phyloP scores from a whole-genome alignment of 2,113 vertebrate genomes.

The Oxyura jamaicensis region DNA sequence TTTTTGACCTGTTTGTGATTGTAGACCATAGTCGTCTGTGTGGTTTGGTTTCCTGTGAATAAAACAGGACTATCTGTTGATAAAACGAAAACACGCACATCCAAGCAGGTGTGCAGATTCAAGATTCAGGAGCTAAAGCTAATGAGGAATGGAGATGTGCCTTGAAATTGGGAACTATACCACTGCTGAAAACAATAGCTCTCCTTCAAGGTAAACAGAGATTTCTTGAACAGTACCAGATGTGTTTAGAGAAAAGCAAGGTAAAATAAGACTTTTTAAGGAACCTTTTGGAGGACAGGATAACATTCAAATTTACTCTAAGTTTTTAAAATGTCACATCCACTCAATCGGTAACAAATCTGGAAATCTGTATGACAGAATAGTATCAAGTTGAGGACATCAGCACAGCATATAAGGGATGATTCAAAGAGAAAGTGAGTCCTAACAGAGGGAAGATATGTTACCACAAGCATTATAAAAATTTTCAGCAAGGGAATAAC shows the following conservation, averaged over 20 bases:
- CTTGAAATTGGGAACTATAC: not conserved
- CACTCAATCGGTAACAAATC: not conserved
- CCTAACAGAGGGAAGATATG: not conserved
- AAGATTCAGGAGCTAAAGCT: not conserved
- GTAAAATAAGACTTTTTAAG: not conserved
- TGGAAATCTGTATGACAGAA: not conserved
- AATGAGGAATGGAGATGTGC: not conserved
- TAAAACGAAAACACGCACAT: not conserved
- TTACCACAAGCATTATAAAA: not conserved
- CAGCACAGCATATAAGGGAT: not conserved
- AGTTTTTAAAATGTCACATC: not conserved
- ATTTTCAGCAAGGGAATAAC: not conserved
- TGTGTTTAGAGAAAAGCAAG: not conserved
- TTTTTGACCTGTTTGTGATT: not conserved
- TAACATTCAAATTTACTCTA: not conserved
- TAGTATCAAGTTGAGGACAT: not conserved
- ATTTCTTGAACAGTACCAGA: not conserved
- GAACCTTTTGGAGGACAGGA: not conserved
- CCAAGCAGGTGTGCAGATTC: not conserved
- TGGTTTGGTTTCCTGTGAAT: not conserved
- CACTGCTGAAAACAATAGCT: not conserved
- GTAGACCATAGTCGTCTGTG: fast-evolving
- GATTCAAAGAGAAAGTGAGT: not conserved
- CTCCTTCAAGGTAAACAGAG: not conserved
- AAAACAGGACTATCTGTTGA: not conserved